Conservation (phyloP, 2,113 vertebrate species). For the Okapia johnstoni region DNA sequence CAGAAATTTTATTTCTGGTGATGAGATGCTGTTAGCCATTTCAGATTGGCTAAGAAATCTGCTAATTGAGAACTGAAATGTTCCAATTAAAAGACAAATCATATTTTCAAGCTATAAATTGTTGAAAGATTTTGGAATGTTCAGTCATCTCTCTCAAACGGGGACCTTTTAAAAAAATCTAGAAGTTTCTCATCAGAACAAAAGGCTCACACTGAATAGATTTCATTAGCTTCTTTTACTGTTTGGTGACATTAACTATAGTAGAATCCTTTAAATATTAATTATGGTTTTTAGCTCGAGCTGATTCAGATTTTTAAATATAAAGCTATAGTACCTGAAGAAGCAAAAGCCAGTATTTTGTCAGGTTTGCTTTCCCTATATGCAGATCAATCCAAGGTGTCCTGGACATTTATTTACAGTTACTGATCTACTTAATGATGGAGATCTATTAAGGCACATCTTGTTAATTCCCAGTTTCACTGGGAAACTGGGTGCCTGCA, state of each 20-base stretch:
- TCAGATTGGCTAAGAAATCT: conserved; percentile 13
- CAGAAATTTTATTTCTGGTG: conserved; percentile 46
- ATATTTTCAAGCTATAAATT: not conserved
- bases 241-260: not conserved
- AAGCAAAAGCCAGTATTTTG: not conserved
- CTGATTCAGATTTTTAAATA: conserved; percentile 22
- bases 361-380: not conserved
- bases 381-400: not conserved
- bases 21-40: not conserved
- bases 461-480: not conserved
- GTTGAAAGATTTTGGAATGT: not conserved
- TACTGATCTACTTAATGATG: not conserved
- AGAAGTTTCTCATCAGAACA: conserved; percentile 52
- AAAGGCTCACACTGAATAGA: conserved; percentile 16
- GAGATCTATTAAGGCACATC: not conserved
- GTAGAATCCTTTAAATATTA: not conserved
- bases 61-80: not conserved
- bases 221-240: conserved; percentile 28
- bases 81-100: not conserved
- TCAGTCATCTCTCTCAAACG: not conserved
- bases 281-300: not conserved
- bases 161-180: not conserved
- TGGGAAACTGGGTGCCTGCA: not conserved
- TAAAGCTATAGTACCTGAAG: conserved; percentile 32
- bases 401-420: not conserved